Conservation (phyloP, 1,140 invertebrate genomes). For the Hyles vespertilio region DNA sequence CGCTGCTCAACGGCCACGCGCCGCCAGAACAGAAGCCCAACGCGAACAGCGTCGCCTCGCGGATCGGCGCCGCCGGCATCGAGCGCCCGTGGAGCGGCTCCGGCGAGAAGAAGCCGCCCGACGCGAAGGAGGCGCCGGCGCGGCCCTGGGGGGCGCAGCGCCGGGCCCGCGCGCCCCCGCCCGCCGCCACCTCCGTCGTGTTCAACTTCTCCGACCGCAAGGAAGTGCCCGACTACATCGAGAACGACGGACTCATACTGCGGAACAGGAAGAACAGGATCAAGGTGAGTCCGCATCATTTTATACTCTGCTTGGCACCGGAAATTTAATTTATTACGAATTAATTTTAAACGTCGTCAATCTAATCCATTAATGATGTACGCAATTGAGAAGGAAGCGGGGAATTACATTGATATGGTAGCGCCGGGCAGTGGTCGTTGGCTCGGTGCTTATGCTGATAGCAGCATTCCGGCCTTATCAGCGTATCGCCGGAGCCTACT, state of each 20-base stretch:
- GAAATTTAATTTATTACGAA: too few relatives aligned
- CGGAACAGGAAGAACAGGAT: conserved; percentile 80
- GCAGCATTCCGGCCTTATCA: too few relatives aligned
- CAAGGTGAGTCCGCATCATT: conserved; percentile 78
- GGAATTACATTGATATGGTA: too few relatives aligned
- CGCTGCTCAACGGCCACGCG: conserved; percentile 43
- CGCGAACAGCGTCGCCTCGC: conserved; percentile 23
- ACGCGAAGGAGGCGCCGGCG: conserved; percentile 8
- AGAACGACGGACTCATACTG: conserved; percentile 88
- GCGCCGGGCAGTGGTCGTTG: too few relatives aligned
- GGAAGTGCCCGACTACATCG: conserved; percentile 92
- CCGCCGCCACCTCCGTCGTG: conserved; percentile 83
- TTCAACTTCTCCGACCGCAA: conserved; percentile 91
- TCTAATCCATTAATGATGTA: too few relatives aligned
- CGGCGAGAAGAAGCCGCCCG: conserved; percentile 23
- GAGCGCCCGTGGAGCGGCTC: conserved; percentile 57
- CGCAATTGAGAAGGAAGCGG: too few relatives aligned
- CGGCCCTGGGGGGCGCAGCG: conserved; percentile 31
- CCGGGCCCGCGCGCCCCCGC: conserved; percentile 31
- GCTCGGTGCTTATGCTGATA: too few relatives aligned
- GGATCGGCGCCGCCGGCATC: conserved; percentile 48
- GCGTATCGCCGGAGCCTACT: too few relatives aligned
- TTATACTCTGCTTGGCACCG: not conserved
- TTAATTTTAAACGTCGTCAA: too few relatives aligned
- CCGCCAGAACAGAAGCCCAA: conserved; percentile 28